Percentiles rank a stretch among this genome's conserved stretches.
These are phyloP conservation scores for Sebastes schlegelii DNA, from an alignment of 2,113 vertebrate genomes.

Conservation along the genomic window DNA sequence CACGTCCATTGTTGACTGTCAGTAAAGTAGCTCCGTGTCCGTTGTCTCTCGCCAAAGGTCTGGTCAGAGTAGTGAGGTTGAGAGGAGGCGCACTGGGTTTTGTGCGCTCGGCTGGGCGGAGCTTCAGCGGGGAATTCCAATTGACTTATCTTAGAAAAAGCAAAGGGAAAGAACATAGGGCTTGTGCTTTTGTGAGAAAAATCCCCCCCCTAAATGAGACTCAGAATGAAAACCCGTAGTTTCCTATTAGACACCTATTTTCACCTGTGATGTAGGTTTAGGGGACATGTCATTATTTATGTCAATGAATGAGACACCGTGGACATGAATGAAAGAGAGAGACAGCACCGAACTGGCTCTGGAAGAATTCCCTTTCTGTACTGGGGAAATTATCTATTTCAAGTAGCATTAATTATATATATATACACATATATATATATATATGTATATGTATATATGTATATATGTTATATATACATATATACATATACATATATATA, in stretches of 20 bases:
- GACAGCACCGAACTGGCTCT: constrained; percentile 38
- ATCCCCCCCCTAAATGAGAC: constrained; percentile 70
- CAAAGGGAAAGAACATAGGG: constrained; percentile 82
- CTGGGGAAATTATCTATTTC: constrained; percentile 66
- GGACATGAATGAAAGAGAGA: constrained; percentile 68
- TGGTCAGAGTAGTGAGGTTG: background rate
- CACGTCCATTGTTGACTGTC: constrained; percentile 68
- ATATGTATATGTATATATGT: background rate
- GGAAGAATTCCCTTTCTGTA: constrained; percentile 73
- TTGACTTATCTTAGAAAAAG: constrained; percentile 71
- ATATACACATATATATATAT: background rate
- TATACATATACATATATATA: background rate
- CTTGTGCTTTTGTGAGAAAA: constrained; percentile 83
- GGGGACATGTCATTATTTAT: constrained; percentile 35
- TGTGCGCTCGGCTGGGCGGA: constrained; percentile 55
- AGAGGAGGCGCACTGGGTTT: constrained; percentile 58
- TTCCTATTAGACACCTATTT: constrained; percentile 80
- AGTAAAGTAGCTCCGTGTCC: background rate
- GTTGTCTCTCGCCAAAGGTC: background rate
- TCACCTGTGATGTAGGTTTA: constrained; percentile 68
- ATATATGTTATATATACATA: background rate
- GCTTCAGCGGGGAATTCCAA: constrained; percentile 82
- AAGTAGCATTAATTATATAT: constrained; percentile 35
- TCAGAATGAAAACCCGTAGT: constrained; percentile 85
- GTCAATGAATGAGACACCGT: constrained; percentile 71